phyloP scores from a whole-genome alignment of 2,113 vertebrate species.

The Aegotheles bennettii region DNA sequence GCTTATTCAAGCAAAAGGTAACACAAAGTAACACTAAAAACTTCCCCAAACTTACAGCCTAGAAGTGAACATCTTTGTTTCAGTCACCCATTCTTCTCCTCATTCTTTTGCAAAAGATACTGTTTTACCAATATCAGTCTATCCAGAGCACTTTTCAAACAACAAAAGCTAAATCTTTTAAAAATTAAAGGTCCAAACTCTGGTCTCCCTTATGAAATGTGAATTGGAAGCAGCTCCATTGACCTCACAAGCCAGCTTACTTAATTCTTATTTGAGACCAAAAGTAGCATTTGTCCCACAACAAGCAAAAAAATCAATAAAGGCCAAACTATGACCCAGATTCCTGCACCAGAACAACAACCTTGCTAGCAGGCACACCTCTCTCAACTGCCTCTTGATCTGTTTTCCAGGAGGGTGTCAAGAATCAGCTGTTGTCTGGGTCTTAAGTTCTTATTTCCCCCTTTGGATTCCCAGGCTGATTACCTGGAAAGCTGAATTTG shows the following conservation, averaged over 20 bases:
- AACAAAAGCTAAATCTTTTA: not conserved
- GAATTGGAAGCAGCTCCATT: not conserved
- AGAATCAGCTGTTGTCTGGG: not conserved
- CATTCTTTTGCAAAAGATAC: not conserved
- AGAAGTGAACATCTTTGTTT: not conserved
- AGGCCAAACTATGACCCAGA: not conserved
- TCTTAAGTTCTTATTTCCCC: not conserved
- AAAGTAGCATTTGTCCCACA: not conserved
- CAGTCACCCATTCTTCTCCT: not conserved
- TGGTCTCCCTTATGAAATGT: not conserved
- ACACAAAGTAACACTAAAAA: not conserved
- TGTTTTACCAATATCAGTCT: not conserved
- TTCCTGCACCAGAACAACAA: not conserved
- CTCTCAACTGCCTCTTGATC: not conserved
- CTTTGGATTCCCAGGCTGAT: not conserved
- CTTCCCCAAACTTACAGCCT: not conserved
- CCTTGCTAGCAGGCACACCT: not conserved
- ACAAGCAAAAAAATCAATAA: not conserved
- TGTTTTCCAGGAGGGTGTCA: not conserved
- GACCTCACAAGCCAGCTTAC: not conserved
- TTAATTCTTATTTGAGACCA: not conserved
- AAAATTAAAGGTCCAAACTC: not conserved
- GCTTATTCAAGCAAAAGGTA: constrained; percentile 43
- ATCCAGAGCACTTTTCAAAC: not conserved
- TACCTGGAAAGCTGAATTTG: not conserved